Evolutionary conservation across 2,888 invertebrate species (phyloP), one percentile per base, ranked within the genome.

Genomic region (Synergus japonicus): DNA sequence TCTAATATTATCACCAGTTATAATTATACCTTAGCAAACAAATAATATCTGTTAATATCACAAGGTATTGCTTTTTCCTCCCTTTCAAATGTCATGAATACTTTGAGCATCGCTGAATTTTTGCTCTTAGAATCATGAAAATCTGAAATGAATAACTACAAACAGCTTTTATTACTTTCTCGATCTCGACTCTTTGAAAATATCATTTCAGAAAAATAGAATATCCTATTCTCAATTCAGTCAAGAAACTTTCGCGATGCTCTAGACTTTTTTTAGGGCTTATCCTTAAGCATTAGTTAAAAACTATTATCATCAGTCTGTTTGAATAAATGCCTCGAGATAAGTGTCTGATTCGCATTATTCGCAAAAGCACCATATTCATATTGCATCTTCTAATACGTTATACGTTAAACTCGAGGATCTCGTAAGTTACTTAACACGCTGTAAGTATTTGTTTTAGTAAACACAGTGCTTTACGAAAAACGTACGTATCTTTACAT

Each of bases 31-130:
- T 85, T 84, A 81, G 78, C 84, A 83, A 85, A 84, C 81, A 87
- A 85, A 88, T 85, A 82, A 87, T 86, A 86, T 85, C 84, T 86
- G 85, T 89, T 90, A 88, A 88, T 90, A 90, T 90, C 89, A 90
- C 89, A 90, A 89, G 86, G 81, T 87, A 87, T 87, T 88, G 87
- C 86, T 85, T 82, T 84, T 85, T 77, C 46, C 83, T 41, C 41
- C 63, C 78, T 81, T 79, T 67, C 79, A 79, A 69, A 46, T 69
- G 12, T 76, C 79, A 76, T 79, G 66, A 80, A 82, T 79, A 78
- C 49, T 22, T 69, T 76, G 46, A 46, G 69, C 29, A 69, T 69
- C 29, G n/a, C 46, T 77, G 18, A 46, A 69, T 37, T 76, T 37
- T 49, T 73, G 76, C 12, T 37, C 76, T 76, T 46, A 58, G 77